A percentile compares a stretch with the other conserved stretches of the same genome.
Evolutionary conservation across 2,113 vertebrate genomes (phyloP).

Genomic region (Hiodon alosoides): DNA sequence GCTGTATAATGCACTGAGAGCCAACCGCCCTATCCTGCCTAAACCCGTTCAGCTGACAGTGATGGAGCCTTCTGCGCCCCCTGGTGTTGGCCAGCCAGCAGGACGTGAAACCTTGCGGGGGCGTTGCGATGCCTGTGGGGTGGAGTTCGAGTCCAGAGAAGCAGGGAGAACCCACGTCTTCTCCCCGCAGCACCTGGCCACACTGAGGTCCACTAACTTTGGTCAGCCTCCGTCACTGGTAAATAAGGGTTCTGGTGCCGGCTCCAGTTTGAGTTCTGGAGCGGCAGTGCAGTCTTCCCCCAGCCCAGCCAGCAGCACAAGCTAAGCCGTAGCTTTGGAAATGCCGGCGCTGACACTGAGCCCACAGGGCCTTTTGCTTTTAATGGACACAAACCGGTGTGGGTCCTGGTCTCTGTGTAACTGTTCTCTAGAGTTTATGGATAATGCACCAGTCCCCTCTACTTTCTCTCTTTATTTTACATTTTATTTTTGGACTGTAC

Average conservation of each 20-base stretch:
- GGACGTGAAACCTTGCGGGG: conserved; percentile 66
- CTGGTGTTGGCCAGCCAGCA: conserved; percentile 50
- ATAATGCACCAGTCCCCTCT: conserved; percentile 32
- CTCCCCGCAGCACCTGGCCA: conserved; percentile 76
- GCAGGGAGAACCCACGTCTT: conserved; percentile 84
- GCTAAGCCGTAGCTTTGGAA: conserved; percentile 57
- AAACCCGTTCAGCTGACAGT: conserved; percentile 67
- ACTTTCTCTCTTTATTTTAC: conserved; percentile 37
- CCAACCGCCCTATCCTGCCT: conserved; percentile 69
- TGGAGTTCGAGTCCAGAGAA: conserved; percentile 80
- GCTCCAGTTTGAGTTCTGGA: conserved; percentile 40
- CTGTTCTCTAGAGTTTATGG: conserved; percentile 50
- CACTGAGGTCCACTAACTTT: conserved; percentile 73
- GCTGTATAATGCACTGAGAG: conserved; percentile 69
- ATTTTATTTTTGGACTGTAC: conserved; percentile 40
- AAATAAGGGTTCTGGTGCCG: conserved; percentile 50
- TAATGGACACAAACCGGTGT: conserved; percentile 51
- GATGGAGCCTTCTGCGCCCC: conserved; percentile 44
- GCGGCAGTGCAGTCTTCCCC: conserved; percentile 51
- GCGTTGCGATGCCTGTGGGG: conserved; percentile 73
- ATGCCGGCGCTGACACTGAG: conserved; percentile 55
- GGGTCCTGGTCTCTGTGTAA: conserved; percentile 65
- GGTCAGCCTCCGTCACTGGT: conserved; percentile 59
- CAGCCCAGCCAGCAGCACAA: conserved; percentile 60
- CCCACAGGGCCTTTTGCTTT: conserved; percentile 59